These are phyloP conservation scores for Crotalus adamanteus DNA, from an alignment of 2,797 vertebrate genomes.

Conservation along the genomic window DNA sequence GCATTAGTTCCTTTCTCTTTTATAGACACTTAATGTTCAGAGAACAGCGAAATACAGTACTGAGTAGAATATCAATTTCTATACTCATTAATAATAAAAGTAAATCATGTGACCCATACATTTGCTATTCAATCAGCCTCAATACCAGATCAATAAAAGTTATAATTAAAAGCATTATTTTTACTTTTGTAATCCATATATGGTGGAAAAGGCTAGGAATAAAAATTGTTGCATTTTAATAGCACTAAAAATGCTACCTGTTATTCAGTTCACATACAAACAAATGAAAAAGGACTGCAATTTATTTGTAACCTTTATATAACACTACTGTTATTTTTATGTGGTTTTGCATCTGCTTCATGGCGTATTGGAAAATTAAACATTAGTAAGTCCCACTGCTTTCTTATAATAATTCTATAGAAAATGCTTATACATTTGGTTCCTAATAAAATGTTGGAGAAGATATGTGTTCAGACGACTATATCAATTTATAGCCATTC, in stretches of 20 bases:
- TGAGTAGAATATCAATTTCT: not conserved
- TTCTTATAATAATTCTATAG: not conserved
- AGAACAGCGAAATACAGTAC: not conserved
- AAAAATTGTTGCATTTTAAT: not conserved
- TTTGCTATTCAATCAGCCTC: constrained; percentile 2
- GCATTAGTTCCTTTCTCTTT: not conserved
- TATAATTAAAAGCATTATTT: not conserved
- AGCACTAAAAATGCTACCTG: not conserved
- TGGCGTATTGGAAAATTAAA: not conserved
- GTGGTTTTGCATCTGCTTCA: not conserved
- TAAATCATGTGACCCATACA: not conserved
- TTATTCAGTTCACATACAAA: not conserved
- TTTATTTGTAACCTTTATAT: not conserved
- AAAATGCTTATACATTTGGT: not conserved
- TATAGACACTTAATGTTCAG: not conserved
- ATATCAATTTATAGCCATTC: not conserved
- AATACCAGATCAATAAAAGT: not conserved
- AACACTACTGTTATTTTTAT: not conserved
- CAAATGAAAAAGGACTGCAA: not conserved
- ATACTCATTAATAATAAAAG: not conserved
- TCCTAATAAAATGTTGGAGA: not conserved
- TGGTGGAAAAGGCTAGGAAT: not conserved
- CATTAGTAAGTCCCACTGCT: not conserved
- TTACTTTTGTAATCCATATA: not conserved
- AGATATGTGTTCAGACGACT: not conserved